Conservation (phyloP, 2,888 invertebrate genomes). For the Acanthosepion lycidas region DNA sequence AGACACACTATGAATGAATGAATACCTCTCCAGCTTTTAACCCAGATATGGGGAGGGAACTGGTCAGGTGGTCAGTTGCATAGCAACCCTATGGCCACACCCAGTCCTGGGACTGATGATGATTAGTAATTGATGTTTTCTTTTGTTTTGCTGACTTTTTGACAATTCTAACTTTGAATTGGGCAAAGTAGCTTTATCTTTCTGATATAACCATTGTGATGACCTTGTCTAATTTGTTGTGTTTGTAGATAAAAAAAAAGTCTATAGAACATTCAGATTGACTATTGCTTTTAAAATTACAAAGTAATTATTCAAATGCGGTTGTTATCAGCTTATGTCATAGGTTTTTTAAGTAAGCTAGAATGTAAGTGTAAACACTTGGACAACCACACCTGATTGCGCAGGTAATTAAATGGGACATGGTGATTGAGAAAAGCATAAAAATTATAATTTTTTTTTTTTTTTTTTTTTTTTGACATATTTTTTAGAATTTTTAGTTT, state of each 20-base stretch:
- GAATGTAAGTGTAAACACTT: neutral
- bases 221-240: neutral
- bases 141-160: neutral
- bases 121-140: neutral
- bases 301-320: neutral
- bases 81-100: too few species aligned
- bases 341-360: neutral
- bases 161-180: neutral
- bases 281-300: neutral
- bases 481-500: too few species aligned
- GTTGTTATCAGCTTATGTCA: neutral
- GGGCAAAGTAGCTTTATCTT: neutral
- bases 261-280: neutral
- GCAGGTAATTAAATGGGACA: neutral
- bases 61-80: too few species aligned
- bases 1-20: too few species aligned
- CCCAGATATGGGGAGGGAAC: too few species aligned
- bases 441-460: neutral
- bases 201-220: neutral
- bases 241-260: neutral
- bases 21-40: too few species aligned
- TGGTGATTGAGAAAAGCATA: neutral
- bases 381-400: neutral
- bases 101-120: too few species aligned
- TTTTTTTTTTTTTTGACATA: too few species aligned